Evolutionary conservation across 2,113 vertebrate species (phyloP).

Genomic region (Aptenodytes patagonicus): DNA sequence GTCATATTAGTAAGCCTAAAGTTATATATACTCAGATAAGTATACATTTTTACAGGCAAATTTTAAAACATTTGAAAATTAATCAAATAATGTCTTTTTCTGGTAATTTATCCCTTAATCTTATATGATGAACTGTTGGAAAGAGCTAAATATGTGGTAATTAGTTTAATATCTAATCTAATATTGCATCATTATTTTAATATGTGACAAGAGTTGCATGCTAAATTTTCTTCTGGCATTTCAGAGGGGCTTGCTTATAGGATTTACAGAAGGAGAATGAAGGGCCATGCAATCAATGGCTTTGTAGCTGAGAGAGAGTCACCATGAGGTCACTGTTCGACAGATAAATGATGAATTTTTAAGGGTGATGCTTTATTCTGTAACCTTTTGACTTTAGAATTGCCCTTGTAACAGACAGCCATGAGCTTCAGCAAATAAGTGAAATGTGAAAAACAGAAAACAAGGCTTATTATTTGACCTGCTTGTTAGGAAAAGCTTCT

Average conservation of each 20-base stretch:
- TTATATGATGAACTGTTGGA: background rate
- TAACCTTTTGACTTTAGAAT: conserved; percentile 68
- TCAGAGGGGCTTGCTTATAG: conserved; percentile 57
- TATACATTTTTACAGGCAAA: background rate
- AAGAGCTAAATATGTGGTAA: background rate
- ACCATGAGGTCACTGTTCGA: conserved; percentile 70
- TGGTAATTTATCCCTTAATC: background rate
- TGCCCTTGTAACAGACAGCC: conserved; percentile 27
- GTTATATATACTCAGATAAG: background rate
- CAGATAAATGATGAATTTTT: conserved; percentile 56
- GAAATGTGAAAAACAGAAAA: conserved; percentile 46
- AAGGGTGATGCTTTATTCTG: conserved; percentile 40
- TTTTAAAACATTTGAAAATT: background rate
- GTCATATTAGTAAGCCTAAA: background rate
- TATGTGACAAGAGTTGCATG: background rate
- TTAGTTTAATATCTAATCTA: conserved; percentile 15
- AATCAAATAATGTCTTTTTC: background rate
- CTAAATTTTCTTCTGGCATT: conserved; percentile 55
- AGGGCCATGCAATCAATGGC: conserved; percentile 67
- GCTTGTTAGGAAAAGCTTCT: conserved; percentile 3
- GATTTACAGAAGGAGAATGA: conserved; percentile 64
- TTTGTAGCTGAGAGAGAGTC: conserved; percentile 66
- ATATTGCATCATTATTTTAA: conserved; percentile 20
- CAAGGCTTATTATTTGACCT: conserved; percentile 32
- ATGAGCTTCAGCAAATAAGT: conserved; percentile 53